These are phyloP conservation scores for Deroptyus accipitrinus DNA, from an alignment of 2,113 vertebrate genomes.

Conservation along the genomic window DNA sequence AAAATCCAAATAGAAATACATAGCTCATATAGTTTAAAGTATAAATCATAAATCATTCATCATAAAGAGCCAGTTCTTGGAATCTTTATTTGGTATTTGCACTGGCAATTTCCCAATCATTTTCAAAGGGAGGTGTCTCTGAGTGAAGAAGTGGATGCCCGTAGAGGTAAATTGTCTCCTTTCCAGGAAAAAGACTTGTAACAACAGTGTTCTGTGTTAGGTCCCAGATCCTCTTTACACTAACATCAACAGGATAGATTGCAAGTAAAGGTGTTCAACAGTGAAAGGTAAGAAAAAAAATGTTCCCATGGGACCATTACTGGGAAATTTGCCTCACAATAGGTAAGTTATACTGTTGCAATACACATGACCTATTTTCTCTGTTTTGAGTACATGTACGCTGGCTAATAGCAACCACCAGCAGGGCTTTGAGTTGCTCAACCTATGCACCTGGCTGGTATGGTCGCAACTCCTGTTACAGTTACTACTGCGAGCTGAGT, in stretches of 20 bases:
- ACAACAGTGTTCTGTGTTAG: neutral
- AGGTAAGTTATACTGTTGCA: neutral
- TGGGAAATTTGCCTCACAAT: neutral
- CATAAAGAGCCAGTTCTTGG: neutral
- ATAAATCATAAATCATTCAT: constrained; percentile 18
- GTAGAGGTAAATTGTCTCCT: constrained; percentile 10
- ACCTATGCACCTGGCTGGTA: neutral
- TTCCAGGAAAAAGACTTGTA: neutral
- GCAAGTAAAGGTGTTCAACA: neutral
- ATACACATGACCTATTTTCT: neutral
- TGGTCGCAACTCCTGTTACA: fast-evolving
- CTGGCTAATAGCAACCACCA: neutral
- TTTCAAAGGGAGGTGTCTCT: neutral
- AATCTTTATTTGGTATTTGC: constrained; percentile 23
- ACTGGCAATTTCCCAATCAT: constrained; percentile 26
- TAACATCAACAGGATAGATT: neutral
- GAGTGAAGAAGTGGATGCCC: neutral
- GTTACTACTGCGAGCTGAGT: fast-evolving
- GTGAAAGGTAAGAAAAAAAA: neutral
- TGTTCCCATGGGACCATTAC: neutral
- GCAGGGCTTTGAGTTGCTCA: neutral
- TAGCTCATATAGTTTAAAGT: neutral
- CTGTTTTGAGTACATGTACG: neutral
- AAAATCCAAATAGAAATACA: constrained; percentile 55
- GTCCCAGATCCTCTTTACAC: neutral